These are phyloP conservation scores for Anthrax anthrax DNA, from an alignment of 2,888 invertebrate species.

Conservation along the genomic window DNA sequence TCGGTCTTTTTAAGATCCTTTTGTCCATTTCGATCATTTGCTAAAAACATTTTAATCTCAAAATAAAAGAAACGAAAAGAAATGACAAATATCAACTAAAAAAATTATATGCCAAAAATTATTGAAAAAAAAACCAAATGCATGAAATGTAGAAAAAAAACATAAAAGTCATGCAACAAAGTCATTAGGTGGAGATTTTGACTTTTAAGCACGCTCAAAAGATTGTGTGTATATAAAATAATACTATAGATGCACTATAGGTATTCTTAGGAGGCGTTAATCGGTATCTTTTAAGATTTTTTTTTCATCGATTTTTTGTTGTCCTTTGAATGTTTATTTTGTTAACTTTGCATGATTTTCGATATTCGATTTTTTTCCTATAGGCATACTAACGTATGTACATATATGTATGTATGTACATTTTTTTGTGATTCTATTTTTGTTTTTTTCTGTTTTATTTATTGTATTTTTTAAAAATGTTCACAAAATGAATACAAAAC, in stretches of 20 bases:
- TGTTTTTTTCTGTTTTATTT: neutral
- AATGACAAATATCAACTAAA: neutral
- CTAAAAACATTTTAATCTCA: neutral
- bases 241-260: neutral
- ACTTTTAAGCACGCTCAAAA: constrained; percentile 4
- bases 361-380: neutral
- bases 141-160: neutral
- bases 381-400: too few species aligned
- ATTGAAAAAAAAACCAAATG: neutral
- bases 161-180: constrained; percentile 8
- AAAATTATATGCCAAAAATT: neutral
- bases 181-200: constrained; percentile 7
- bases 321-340: neutral
- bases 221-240: neutral
- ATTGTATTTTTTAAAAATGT: too few species aligned
- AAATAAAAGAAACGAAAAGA: neutral
- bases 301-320: neutral
- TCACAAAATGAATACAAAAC: too few species aligned
- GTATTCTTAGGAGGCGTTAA: neutral
- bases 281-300: constrained; percentile 4
- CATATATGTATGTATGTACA: too few species aligned
- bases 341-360: neutral
- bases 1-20: neutral
- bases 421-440: too few species aligned
- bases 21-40: neutral